These are phyloP conservation scores for Drosophila leonis DNA, from an alignment of 2,888 invertebrate genomes.

Conservation along the genomic window DNA sequence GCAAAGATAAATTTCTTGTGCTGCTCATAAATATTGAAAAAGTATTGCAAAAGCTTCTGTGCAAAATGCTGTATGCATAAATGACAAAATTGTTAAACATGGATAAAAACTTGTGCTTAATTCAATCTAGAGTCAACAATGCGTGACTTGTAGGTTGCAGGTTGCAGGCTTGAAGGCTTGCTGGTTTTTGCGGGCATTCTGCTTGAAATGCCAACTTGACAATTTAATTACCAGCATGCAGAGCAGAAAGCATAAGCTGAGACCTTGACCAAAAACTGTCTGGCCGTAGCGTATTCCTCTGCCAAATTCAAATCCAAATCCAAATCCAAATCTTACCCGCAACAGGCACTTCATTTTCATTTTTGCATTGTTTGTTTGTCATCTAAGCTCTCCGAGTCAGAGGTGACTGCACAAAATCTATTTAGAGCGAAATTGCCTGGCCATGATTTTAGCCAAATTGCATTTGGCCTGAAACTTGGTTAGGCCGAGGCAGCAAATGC, in stretches of 20 bases:
- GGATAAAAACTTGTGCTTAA: constrained; percentile 43
- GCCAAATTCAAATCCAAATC: constrained; percentile 25
- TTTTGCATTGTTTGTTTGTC: constrained; percentile 40
- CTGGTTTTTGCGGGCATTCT: neutral
- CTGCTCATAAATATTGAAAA: constrained; percentile 32
- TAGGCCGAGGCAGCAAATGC: constrained; percentile 57
- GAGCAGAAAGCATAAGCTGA: constrained; percentile 27
- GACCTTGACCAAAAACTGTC: constrained; percentile 46
- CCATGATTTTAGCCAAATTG: constrained; percentile 69
- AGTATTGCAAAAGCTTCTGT: constrained; percentile 17
- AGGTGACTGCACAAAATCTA: constrained; percentile 44
- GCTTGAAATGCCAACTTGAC: constrained; percentile 52
- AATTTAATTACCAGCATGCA: constrained; percentile 72
- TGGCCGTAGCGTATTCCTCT: constrained; percentile 18
- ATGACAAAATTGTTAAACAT: constrained; percentile 42
- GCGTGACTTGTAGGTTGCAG: constrained; percentile 47
- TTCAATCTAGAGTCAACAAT: constrained; percentile 73
- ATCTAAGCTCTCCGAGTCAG: constrained; percentile 21
- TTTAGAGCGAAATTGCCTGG: constrained; percentile 56
- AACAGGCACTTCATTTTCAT: constrained; percentile 64
- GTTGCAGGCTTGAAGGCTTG: constrained; percentile 26
- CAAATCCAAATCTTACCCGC: constrained; percentile 39
- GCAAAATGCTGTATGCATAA: constrained; percentile 25
- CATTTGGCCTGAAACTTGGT: constrained; percentile 52
- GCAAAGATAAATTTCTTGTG: constrained; percentile 7